Evolutionary conservation across 2,888 invertebrate genomes (phyloP).

Genomic region (Eumerus sabulonum): DNA sequence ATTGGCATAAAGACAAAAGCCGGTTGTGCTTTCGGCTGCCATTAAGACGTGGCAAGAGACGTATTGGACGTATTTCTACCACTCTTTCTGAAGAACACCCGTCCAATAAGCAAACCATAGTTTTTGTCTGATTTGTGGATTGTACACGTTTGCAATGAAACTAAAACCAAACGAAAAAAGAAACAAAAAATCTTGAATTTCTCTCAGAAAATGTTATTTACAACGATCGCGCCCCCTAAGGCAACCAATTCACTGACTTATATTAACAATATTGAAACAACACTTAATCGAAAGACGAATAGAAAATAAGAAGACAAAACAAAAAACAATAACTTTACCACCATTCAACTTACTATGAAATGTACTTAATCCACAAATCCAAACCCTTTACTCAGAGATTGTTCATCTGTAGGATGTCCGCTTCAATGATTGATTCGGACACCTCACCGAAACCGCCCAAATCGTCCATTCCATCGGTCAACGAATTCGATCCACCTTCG

Average conservation of each 20-base stretch:
- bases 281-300: neutral
- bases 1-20: too few relatives aligned
- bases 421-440: conserved; percentile 76
- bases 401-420: conserved; percentile 75
- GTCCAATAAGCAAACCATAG: too few relatives aligned
- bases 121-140: conserved; percentile 34
- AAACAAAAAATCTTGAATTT: conserved; percentile 2
- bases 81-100: too few relatives aligned
- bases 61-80: too few relatives aligned
- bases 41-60: too few relatives aligned
- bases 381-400: conserved; percentile 65
- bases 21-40: too few relatives aligned
- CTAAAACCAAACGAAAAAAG: conserved; percentile 17
- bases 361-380: conserved; percentile 68
- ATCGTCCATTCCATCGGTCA: conserved; percentile 62
- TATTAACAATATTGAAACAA: conserved; percentile 24
- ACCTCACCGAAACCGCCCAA: conserved; percentile 71
- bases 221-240: too few relatives aligned
- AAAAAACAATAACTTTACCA: conserved; percentile 16
- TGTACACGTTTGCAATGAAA: conserved; percentile 10
- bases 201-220: too few relatives aligned
- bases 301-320: conserved; percentile 10
- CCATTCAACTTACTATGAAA: conserved; percentile 65
- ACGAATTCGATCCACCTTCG: conserved; percentile 56
- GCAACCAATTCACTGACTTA: neutral